Conservation (phyloP, 2,113 vertebrate genomes). For the Neofelis nebulosa region DNA sequence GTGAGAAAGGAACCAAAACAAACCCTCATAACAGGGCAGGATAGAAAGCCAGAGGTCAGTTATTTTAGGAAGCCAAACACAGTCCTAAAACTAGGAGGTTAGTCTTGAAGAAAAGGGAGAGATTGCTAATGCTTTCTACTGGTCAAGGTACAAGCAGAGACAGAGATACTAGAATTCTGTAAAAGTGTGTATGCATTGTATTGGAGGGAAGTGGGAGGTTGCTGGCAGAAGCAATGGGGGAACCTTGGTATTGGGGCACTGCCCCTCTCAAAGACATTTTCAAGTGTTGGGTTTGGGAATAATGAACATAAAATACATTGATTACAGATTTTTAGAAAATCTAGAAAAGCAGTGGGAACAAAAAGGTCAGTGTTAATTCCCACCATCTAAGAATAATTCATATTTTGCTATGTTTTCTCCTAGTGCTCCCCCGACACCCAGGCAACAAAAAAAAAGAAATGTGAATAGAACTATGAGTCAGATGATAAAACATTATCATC, state of each 20-base stretch:
- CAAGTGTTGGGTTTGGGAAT: not conserved
- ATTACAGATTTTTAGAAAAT: not conserved
- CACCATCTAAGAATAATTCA: not conserved
- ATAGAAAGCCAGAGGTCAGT: not conserved
- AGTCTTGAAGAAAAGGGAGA: not conserved
- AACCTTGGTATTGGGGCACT: not conserved
- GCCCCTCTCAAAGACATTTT: not conserved
- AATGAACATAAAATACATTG: not conserved
- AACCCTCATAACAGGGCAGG: not conserved
- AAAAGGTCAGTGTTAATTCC: not conserved
- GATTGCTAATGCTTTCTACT: not conserved
- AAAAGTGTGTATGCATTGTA: not conserved
- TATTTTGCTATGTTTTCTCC: not conserved
- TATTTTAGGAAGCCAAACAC: conserved; percentile 1
- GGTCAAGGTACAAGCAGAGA: not conserved
- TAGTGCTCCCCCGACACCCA: not conserved
- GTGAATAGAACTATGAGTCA: not conserved
- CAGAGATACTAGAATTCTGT: not conserved
- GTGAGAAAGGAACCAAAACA: not conserved
- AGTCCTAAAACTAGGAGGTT: not conserved
- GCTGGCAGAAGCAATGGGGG: not conserved
- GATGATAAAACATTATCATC: not conserved
- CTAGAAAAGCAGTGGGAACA: not conserved
- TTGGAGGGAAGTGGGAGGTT: not conserved
- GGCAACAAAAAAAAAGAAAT: not conserved